These are phyloP conservation scores for Philotrypesis tridentata DNA, from an alignment of 1,140 invertebrate genomes.

Conservation along the genomic window DNA sequence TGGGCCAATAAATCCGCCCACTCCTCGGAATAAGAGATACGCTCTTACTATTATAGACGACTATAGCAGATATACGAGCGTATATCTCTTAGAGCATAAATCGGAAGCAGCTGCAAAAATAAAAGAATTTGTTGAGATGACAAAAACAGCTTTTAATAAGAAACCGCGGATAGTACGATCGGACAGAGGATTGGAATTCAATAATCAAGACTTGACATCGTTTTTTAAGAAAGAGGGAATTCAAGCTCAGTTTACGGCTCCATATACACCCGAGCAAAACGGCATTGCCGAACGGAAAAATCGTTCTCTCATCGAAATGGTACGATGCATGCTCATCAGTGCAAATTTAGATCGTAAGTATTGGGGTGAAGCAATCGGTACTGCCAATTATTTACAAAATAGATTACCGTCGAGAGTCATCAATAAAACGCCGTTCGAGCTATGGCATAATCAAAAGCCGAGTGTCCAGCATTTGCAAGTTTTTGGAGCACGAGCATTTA, in stretches of 20 bases:
- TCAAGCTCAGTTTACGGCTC: constrained; percentile 33
- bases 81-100: constrained; percentile 14
- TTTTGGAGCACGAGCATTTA: constrained; percentile 35
- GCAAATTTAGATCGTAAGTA: constrained; percentile 45
- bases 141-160: constrained; percentile 57
- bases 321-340: constrained; percentile 13
- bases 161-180: constrained; percentile 46
- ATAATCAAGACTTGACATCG: constrained; percentile 36
- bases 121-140: neutral
- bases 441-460: constrained; percentile 39
- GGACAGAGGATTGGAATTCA: constrained; percentile 49
- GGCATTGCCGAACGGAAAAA: constrained; percentile 50
- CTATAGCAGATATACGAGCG: neutral
- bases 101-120: neutral
- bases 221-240: constrained; percentile 50
- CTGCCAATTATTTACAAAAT: constrained; percentile 65
- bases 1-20: constrained; percentile 46
- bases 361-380: constrained; percentile 69
- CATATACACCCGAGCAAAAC: constrained; percentile 43
- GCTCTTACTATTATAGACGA: constrained; percentile 15
- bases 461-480: constrained; percentile 25
- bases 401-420: constrained; percentile 24
- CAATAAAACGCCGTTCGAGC: constrained; percentile 50
- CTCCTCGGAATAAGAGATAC: constrained; percentile 54
- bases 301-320: constrained; percentile 43